A percentile compares a stretch with the other conserved stretches of the same genome.
Evolutionary conservation across 2,113 vertebrate species (phyloP).

Genomic region (Isichthys henryi): DNA sequence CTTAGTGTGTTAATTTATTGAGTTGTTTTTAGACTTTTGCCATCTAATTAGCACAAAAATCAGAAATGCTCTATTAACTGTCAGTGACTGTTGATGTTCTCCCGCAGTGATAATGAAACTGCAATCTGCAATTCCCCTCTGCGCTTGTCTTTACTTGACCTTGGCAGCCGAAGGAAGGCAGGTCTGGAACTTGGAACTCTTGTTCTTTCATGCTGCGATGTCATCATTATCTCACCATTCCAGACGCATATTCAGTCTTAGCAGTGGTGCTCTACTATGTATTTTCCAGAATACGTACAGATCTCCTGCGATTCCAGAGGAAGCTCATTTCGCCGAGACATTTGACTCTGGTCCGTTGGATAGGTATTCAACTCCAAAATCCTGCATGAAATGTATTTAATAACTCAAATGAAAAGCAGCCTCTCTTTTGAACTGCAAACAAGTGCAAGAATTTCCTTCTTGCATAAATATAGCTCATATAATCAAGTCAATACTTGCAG

Average conservation of each 20-base stretch:
- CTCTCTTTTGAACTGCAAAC: background rate
- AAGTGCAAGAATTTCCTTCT: background rate
- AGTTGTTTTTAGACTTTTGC: background rate
- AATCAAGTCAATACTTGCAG: background rate
- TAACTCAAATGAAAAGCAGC: background rate
- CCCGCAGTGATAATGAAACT: background rate
- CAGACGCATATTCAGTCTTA: background rate
- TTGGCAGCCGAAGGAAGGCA: background rate
- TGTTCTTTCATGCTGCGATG: background rate
- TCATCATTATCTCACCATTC: background rate
- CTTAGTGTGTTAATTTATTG: background rate
- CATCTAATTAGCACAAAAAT: background rate
- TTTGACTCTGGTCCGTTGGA: conserved; percentile 28
- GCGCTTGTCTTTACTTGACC: background rate
- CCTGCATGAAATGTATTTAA: background rate
- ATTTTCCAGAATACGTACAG: conserved; percentile 19
- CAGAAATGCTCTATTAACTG: background rate
- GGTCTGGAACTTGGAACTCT: background rate
- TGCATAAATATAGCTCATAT: background rate
- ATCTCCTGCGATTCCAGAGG: conserved; percentile 7
- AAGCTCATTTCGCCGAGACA: conserved; percentile 27
- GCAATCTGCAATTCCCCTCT: background rate
- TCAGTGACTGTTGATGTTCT: background rate
- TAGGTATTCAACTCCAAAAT: conserved; percentile 17
- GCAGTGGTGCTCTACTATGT: background rate